Conservation (phyloP, 2,888 invertebrate species). For the Ecdyonurus torrentis region DNA sequence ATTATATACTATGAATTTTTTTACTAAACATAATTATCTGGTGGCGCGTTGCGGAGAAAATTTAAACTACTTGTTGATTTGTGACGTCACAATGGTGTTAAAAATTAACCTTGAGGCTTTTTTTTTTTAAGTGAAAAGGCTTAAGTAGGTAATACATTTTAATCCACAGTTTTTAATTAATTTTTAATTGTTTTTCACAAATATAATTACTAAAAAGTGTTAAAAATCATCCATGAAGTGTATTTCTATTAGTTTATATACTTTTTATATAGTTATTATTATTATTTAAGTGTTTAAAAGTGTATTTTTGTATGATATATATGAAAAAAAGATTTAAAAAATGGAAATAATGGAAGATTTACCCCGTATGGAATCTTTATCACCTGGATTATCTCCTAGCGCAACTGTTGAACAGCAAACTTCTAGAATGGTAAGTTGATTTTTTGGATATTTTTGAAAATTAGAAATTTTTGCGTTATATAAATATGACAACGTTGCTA, state of each 20-base stretch:
- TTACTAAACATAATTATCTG: not conserved
- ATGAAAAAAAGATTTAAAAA: not conserved
- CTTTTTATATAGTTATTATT: not conserved
- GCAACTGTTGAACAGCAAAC: not conserved
- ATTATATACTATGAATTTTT: not conserved
- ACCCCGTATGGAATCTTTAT: slow-evolving; percentile 8
- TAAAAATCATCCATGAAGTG: not conserved
- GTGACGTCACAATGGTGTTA: too few relatives aligned
- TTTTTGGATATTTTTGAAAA: not conserved
- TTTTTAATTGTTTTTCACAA: not conserved
- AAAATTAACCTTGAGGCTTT: not conserved
- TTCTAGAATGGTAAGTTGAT: not conserved
- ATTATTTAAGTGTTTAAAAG: not conserved
- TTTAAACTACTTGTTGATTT: not conserved
- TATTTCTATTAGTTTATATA: not conserved
- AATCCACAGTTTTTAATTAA: not conserved
- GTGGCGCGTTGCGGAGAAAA: not conserved
- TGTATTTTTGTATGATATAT: not conserved
- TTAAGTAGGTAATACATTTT: not conserved
- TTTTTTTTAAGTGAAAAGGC: not conserved
- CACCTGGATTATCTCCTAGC: slow-evolving; percentile 2
- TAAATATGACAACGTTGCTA: not conserved
- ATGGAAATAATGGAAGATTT: slow-evolving; percentile 7
- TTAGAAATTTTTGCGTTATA: not conserved
- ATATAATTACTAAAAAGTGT: not conserved